Base-by-base conservation (phyloP, 2,888 invertebrate genomes). In the Criorhina ranunculi region DNA sequence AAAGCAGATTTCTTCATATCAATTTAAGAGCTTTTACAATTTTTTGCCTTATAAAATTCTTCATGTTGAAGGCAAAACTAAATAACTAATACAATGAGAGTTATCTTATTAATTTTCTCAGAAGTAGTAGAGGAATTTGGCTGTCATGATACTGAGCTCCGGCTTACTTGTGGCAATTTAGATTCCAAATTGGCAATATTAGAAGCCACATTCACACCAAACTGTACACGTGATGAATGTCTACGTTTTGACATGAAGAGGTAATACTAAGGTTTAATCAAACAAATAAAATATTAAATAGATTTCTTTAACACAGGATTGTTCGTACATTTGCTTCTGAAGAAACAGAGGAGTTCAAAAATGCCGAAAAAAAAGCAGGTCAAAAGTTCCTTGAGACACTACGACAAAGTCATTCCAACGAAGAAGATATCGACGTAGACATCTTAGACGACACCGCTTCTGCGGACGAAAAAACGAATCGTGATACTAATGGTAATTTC, bases 41-140 rank as follows among this genome's bases (percentile, higher is more conserved):
- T 1, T 24, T 24, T 4, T 3, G 24, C 4, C 24, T 24, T 24
- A 24, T 24, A 24, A 24, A 24, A 24, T 24, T 24, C 24, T 4
- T 24, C 24, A 4, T 4, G 4, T 24, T 24, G 24, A 24, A 24
- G 2, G 4, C 24, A 24, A 3, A 24, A 24, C 24, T 24, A 24
- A 24, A 24, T 24, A 24, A 24, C 24, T 24, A 24, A 24, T 24
- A 24, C 24, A 24, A 1, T 24, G n/a, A 24, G 24, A 3, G 24
- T 24, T 15, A n/a, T n/a, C n/a, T n/a, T n/a, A 15, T 7, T 42
- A 37, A 12, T 42, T 19, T 49, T 64, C 46, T n/a, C 93, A 95
- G 95, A 95, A 93, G 93, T 94, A 87, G 94, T 95, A 73, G 93
- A 94, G 90, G 94, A 94, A 88, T 93, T 93, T 88, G 93, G 93